Base-by-base conservation (phyloP, 1,140 invertebrate species). In the Dendroctonus valens region DNA sequence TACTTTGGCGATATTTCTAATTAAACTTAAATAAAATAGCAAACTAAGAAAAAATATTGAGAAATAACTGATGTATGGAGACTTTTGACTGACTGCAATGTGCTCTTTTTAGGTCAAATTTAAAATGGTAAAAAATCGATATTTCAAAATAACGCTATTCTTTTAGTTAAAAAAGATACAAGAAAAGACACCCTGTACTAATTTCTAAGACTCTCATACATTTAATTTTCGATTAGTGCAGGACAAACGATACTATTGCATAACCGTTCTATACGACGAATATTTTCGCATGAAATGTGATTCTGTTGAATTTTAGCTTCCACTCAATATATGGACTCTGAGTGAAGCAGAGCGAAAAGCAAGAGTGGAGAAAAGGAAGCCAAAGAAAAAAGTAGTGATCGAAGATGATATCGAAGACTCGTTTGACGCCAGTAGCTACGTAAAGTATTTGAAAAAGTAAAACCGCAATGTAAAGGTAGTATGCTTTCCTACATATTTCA, bases 371-470 rank as follows among this genome's bases (percentile, higher is more conserved):
- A 83, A 80, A 69, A 82, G 92, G 59, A 92, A 87, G 80, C 88
- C 89, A 12, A 90, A 89, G 75, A 84, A 84, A 50, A 91, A 89
- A 78, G 80, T 93, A 0, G 84, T 86, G 71, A 82, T 91, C 60
- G 82, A 85, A 69, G 88, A 92, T 67, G 88, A 92, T 76, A 77
- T 91, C 50, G 86, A 91, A 69, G 91, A 93, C 76, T 84, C 82
- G 59, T 95, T 89, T 79, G 89, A 92, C 81, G 83, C 86, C 37
- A 86, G 81, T 48, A 87, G 89, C 79, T 95, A 95, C 80, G 77
- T 91, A 39, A 87, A 89, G 72, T 86, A 86, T 69, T 81, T 88
- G 49, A 91, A 90, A 71, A 89, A 87, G 52, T 26, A 26, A 79
- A 79, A 55, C 74, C 65, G 57, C 54, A 15, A 14, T 58, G 40